A percentile compares a stretch with the other conserved stretches of the same genome.
phyloP scores from a whole-genome alignment of 2,113 vertebrate genomes.

The Mirza zaza region DNA sequence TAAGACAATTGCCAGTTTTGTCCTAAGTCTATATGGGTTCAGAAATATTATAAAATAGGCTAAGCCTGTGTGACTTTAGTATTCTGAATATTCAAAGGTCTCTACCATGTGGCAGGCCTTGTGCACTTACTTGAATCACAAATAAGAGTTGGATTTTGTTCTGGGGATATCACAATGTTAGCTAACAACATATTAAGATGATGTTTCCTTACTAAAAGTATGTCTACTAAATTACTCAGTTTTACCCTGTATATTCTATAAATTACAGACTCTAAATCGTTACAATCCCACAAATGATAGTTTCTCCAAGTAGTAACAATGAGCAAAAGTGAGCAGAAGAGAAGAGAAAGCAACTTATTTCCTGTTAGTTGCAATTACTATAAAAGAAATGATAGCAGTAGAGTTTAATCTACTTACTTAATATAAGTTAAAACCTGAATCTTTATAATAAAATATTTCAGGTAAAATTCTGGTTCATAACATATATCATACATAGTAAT shows the following conservation, averaged over 20 bases:
- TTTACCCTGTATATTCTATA: not conserved
- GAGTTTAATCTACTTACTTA: not conserved
- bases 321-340: not conserved
- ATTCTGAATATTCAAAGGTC: slow-evolving; percentile 12
- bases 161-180: not conserved
- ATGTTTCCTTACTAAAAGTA: not conserved
- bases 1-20: not conserved
- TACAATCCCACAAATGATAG: not conserved
- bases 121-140: not conserved
- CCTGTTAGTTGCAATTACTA: not conserved
- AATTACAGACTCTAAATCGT: not conserved
- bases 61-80: not conserved
- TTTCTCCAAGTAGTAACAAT: not conserved
- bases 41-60: not conserved
- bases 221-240: not conserved
- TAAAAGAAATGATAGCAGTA: not conserved
- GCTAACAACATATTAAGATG: not conserved
- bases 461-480: not conserved
- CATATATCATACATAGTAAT: not conserved
- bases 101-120: not conserved
- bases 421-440: not conserved
- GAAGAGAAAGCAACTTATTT: not conserved
- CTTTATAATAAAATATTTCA: not conserved
- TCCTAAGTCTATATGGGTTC: not conserved
- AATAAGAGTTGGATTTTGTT: not conserved